Percentiles rank a stretch among this genome's conserved stretches.
phyloP scores from a whole-genome alignment of 2,113 vertebrate species.

The Axis porcinus region DNA sequence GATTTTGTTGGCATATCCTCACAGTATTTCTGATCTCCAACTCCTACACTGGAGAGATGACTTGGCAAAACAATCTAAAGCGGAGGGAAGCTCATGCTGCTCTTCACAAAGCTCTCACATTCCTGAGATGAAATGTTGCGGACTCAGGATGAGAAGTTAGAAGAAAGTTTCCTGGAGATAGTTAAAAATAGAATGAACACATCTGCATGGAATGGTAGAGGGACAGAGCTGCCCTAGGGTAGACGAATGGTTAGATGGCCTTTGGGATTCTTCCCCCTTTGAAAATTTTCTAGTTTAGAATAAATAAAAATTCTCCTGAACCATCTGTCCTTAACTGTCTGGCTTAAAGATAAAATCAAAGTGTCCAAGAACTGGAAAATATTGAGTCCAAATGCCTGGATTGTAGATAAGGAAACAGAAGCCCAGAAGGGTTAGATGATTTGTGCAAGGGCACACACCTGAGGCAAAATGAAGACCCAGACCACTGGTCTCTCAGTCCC shows the following conservation, averaged over 20 bases:
- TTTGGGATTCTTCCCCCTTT: conserved; percentile 54
- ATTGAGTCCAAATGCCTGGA: conserved; percentile 19
- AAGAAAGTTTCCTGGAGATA: conserved; percentile 37
- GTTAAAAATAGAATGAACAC: conserved; percentile 54
- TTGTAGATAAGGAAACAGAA: conserved; percentile 34
- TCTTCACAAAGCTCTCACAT: conserved; percentile 18
- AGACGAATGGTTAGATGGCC: conserved; percentile 49
- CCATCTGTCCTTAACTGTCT: conserved; percentile 24
- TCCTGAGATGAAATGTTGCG: conserved; percentile 18
- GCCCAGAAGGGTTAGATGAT: neutral
- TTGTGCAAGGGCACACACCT: neutral
- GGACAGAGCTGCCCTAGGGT: conserved; percentile 23
- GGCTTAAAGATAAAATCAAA: conserved; percentile 35
- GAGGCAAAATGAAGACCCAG: neutral
- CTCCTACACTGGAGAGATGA: neutral
- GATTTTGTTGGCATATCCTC: conserved; percentile 15
- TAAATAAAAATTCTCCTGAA: conserved; percentile 42
- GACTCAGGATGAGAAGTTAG: conserved; percentile 11
- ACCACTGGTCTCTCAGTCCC: neutral
- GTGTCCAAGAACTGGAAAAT: conserved; percentile 15
- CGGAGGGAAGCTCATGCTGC: neutral
- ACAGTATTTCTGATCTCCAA: neutral
- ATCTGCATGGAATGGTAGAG: conserved; percentile 13
- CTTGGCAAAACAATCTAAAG: conserved; percentile 35
- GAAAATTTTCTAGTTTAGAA: conserved; percentile 49